Conservation (phyloP, 1,140 invertebrate genomes). For the Euwallacea fornicatus region DNA sequence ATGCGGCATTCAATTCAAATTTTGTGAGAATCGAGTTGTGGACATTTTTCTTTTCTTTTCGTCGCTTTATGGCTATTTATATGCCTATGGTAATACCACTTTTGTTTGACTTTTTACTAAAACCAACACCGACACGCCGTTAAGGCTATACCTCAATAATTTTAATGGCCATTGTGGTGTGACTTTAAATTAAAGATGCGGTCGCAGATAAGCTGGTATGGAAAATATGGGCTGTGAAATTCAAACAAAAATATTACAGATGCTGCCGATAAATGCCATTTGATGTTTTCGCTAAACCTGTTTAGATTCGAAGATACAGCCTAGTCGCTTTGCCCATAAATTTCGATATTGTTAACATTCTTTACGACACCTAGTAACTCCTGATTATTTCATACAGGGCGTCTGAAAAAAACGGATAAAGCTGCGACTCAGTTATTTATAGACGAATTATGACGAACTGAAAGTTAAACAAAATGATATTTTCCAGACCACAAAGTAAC, state of each 20-base stretch:
- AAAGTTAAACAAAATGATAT: too few relatives aligned
- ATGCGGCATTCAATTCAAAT: conserved; percentile 52
- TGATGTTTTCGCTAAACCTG: not conserved
- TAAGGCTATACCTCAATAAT: conserved; percentile 46
- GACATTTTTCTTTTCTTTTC: conserved; percentile 46
- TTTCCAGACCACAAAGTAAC: too few relatives aligned
- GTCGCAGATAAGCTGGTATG: conserved; percentile 25
- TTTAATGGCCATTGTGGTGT: conserved; percentile 43
- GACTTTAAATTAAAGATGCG: conserved; percentile 39
- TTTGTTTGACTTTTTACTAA: conserved; percentile 45
- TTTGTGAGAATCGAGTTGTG: conserved; percentile 48
- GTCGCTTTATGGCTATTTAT: conserved; percentile 51
- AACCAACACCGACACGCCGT: conserved; percentile 40
- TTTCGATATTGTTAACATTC: too few relatives aligned
- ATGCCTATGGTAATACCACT: conserved; percentile 49
- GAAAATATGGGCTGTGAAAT: conserved; percentile 28
- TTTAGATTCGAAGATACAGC: too few relatives aligned
- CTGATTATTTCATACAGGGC: too few relatives aligned
- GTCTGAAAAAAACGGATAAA: too few relatives aligned
- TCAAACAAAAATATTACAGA: conserved; percentile 29
- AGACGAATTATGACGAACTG: too few relatives aligned
- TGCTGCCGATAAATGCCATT: conserved; percentile 13
- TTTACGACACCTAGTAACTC: too few relatives aligned
- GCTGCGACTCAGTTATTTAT: too few relatives aligned
- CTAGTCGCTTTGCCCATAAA: too few relatives aligned